Conservation (phyloP, 2,797 vertebrate species). For the Eulemur rubriventer region DNA sequence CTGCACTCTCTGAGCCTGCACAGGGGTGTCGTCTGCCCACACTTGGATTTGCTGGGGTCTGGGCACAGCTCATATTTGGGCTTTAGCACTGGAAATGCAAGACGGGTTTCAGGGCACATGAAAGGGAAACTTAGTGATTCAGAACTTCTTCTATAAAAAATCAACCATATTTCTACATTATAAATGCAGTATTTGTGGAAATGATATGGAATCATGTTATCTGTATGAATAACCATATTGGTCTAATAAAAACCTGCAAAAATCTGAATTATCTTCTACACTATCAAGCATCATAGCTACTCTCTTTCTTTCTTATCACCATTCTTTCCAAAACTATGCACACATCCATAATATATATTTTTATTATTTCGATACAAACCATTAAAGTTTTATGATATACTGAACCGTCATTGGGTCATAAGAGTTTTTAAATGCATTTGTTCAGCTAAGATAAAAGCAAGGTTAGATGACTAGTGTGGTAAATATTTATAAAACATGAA, state of each 20-base stretch:
- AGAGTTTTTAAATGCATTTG: not conserved
- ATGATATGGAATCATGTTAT: not conserved
- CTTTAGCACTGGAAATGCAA: not conserved
- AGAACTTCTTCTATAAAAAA: not conserved
- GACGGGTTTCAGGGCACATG: not conserved
- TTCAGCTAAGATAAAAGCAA: slow-evolving; percentile 13
- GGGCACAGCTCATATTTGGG: not conserved
- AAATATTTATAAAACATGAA: not conserved
- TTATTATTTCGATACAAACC: not conserved
- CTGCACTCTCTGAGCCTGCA: accelerated
- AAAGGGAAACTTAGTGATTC: accelerated
- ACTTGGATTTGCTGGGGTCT: not conserved
- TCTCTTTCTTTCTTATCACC: not conserved
- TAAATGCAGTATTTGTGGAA: not conserved
- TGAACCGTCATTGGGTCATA: not conserved
- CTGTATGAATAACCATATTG: not conserved
- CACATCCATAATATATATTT: not conserved
- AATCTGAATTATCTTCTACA: not conserved
- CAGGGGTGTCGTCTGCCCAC: not conserved
- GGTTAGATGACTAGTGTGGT: not conserved
- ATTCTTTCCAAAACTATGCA: not conserved
- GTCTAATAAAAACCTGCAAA: not conserved
- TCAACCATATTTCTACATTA: not conserved
- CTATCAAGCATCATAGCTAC: accelerated
- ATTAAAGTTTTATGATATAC: not conserved